A percentile compares a stretch with the other conserved stretches of the same genome.
Conservation (phyloP, 2,113 vertebrate species). For the Panthera leo region DNA sequence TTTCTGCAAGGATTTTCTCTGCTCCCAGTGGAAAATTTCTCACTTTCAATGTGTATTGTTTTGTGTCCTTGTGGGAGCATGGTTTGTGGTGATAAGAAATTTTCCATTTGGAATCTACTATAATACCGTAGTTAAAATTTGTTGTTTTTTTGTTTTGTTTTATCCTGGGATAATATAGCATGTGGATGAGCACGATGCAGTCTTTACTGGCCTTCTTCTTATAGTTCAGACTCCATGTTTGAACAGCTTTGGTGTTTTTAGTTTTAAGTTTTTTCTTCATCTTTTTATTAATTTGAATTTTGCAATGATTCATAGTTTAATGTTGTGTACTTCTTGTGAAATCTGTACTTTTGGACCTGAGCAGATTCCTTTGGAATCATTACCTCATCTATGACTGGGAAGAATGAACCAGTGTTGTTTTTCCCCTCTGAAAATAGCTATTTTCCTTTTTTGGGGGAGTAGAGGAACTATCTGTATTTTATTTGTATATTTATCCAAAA, state of each 20-base stretch:
- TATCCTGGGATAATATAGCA: slow-evolving; percentile 81
- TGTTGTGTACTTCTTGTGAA: slow-evolving; percentile 68
- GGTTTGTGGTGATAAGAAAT: slow-evolving; percentile 70
- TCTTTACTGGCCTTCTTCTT: slow-evolving; percentile 68
- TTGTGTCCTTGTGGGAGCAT: slow-evolving; percentile 69
- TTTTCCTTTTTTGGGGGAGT: not conserved
- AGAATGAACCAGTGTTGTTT: slow-evolving; percentile 39
- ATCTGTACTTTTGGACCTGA: slow-evolving; percentile 62
- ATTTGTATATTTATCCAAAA: slow-evolving; percentile 14
- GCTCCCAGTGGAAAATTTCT: slow-evolving; percentile 79
- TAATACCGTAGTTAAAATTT: not conserved
- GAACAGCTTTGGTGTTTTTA: slow-evolving; percentile 74
- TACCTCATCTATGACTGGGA: slow-evolving; percentile 51
- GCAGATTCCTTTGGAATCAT: slow-evolving; percentile 74
- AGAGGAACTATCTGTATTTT: slow-evolving; percentile 18
- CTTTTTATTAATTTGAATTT: slow-evolving; percentile 61
- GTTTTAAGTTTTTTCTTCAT: slow-evolving; percentile 30
- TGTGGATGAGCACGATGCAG: slow-evolving; percentile 55
- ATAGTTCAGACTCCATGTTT: slow-evolving; percentile 83
- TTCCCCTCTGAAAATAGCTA: not conserved
- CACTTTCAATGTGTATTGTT: slow-evolving; percentile 63
- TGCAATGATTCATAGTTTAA: slow-evolving; percentile 62
- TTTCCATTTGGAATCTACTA: slow-evolving; percentile 75
- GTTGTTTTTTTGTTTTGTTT: slow-evolving; percentile 27
- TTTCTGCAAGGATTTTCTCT: slow-evolving; percentile 50